Evolutionary conservation across 2,797 vertebrate genomes (phyloP).

Genomic region (Rhinella marina): DNA sequence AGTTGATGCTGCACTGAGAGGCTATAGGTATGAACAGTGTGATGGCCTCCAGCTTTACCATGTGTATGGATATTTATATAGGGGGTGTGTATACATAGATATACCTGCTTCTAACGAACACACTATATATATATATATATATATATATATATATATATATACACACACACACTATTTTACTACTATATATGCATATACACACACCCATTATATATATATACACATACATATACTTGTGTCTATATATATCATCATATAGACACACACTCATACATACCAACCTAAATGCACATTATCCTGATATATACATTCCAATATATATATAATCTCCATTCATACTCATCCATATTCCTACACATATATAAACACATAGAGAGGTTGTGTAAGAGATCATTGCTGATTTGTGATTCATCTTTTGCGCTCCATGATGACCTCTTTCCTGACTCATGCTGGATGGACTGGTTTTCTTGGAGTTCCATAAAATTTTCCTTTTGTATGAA

Average conservation of each 20-base stretch:
- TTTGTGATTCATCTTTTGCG: neutral
- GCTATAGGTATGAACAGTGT: neutral
- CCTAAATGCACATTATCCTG: no score
- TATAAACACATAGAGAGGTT: neutral
- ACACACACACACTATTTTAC: no score
- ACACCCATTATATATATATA: no score
- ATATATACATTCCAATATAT: no score
- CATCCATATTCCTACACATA: no score
- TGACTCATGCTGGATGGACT: constrained; percentile 9
- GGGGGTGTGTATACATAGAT: no score
- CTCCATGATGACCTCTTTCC: neutral
- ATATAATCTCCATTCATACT: neutral
- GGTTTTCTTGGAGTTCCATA: neutral
- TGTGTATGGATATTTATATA: neutral
- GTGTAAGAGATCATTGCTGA: neutral
- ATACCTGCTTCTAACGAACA: no score
- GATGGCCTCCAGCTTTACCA: neutral
- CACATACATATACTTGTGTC: no score
- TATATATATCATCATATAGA: neutral
- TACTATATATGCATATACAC: neutral
- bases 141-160: no score
- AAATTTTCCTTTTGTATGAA: neutral
- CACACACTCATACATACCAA: neutral
- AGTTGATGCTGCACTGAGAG: neutral
- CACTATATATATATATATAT: neutral